Evolutionary conservation across 2,797 vertebrate species (phyloP), one percentile per base, ranked within the genome.

Genomic region (Erithacus rubecula): DNA sequence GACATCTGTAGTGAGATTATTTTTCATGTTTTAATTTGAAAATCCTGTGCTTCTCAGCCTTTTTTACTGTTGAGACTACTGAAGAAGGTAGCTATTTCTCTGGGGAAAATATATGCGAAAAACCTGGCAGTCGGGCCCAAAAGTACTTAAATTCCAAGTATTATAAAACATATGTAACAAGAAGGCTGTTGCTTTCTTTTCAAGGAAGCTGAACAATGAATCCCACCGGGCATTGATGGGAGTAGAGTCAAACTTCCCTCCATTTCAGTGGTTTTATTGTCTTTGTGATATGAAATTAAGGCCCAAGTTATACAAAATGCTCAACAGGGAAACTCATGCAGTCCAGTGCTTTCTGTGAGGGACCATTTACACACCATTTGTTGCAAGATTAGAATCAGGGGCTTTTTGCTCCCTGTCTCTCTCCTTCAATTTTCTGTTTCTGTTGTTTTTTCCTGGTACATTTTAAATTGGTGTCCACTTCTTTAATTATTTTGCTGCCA

Each of bases 11-110:
- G 69, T 71, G 60, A 87, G 82, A 89, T 93, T 87, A 83, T 93
- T 88, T 89, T 93, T 88, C 76, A 72, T 83, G 15, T 84, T 95
- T 94, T 94, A 95, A 93, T 89, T 90, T 72, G 60, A 87, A 94
- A 67, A 90, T 13, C 67, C 53, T 84, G 46, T 13, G 29, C 65
- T 86, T 87, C 67, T 93, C 56, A 71, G 59, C 74, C 70, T 86
- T 89, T 47, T 91, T 88, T 84, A 41, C 65, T 89, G 34, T 69
- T 84, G 58, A 94, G 58, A 67, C 74, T 89, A 65, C 75, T 70
- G 59, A 94, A 91, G 47, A 87, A 52, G 15, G 6, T 76, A 80
- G n/a, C 49, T 86, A 8, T 91, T 93, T 94, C 90, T 93, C 96
- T 83, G 46, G 75, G 63, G 92, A 78, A 93, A 94, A 95, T 0